Evolutionary conservation across 2,113 vertebrate genomes (phyloP).

Genomic region (Zosterops lateralis): DNA sequence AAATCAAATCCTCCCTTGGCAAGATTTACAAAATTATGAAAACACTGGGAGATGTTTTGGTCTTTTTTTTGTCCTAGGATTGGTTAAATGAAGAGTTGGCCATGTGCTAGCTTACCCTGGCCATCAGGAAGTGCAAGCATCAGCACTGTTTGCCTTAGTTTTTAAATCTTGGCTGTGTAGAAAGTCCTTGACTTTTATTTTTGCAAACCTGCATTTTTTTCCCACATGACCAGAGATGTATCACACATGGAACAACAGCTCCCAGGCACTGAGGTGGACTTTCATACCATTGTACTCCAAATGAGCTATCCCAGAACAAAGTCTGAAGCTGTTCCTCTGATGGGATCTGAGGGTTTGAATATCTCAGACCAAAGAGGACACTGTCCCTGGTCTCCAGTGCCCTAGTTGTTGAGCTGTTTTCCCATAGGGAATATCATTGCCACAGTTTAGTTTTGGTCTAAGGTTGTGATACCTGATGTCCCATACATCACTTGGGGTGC

Average conservation of each 20-base stretch:
- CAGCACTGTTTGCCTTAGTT: background rate
- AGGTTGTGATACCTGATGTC: background rate
- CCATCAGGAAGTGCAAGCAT: background rate
- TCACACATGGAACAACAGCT: background rate
- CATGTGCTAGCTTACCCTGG: background rate
- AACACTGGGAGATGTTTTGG: background rate
- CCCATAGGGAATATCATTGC: background rate
- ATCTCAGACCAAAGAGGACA: background rate
- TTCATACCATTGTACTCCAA: background rate
- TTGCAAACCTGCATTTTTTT: background rate
- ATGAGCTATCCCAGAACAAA: background rate
- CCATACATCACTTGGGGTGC: background rate
- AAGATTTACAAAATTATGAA: background rate
- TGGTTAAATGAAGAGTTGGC: background rate
- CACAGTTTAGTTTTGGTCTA: background rate
- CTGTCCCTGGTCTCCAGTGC: rapidly evolving
- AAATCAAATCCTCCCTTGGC: background rate
- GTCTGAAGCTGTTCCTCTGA: background rate
- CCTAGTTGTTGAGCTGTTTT: background rate
- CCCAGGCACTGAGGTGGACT: rapidly evolving
- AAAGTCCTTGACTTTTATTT: background rate
- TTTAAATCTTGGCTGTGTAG: background rate
- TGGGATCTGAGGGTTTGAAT: background rate
- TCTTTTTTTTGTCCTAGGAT: background rate
- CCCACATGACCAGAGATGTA: background rate